phyloP scores from a whole-genome alignment of 2,113 vertebrate genomes.

The Eidolon helvum region DNA sequence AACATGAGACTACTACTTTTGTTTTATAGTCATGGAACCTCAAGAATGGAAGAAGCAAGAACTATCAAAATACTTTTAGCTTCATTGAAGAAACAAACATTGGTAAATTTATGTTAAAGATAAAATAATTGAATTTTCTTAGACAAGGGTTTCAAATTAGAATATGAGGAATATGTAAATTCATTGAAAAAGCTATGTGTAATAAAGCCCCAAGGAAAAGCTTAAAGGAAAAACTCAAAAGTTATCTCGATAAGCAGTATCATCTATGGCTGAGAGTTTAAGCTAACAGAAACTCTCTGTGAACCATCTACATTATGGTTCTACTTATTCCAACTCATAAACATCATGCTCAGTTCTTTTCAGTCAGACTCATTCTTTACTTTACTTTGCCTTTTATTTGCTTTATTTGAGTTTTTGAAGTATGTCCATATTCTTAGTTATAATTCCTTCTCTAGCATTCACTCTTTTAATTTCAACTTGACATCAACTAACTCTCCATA shows the following conservation, averaged over 20 bases:
- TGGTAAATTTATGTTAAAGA: conserved; percentile 8
- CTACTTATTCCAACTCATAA: background rate
- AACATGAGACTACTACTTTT: background rate
- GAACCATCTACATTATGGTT: background rate
- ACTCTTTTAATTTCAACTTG: conserved; percentile 5
- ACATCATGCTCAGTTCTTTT: background rate
- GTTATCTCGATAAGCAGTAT: background rate
- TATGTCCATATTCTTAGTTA: background rate
- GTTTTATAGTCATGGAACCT: background rate
- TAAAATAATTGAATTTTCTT: background rate
- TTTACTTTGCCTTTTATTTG: background rate
- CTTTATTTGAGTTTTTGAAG: background rate
- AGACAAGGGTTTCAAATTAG: background rate
- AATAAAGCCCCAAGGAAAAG: background rate
- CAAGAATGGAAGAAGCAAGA: background rate
- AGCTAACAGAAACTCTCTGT: background rate
- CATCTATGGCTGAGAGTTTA: background rate
- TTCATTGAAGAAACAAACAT: conserved; percentile 13
- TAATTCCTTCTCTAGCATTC: background rate
- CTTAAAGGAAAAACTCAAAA: background rate
- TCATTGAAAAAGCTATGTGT: background rate
- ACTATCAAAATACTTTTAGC: background rate
- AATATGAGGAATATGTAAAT: background rate
- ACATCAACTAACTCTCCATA: background rate
- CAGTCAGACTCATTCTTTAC: background rate